phyloP scores from a whole-genome alignment of 2,797 vertebrate genomes.

The Myripristis jacobus region DNA sequence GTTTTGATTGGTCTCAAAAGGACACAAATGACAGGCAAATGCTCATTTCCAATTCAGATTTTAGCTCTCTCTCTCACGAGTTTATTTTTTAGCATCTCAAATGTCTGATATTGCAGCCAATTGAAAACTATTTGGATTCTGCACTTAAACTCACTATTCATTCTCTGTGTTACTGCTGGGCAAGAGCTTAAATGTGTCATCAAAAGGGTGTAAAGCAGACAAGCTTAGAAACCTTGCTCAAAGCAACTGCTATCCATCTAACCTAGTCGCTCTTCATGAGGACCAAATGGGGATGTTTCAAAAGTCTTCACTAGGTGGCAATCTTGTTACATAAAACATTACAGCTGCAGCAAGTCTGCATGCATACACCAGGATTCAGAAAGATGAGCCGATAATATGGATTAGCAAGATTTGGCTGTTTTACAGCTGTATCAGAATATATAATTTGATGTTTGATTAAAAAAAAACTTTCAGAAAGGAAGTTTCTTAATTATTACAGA shows the following conservation, averaged over 20 bases:
- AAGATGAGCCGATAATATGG: constrained; percentile 70
- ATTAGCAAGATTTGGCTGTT: constrained; percentile 66
- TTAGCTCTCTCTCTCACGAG: background rate
- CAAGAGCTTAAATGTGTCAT: constrained; percentile 44
- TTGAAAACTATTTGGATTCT: constrained; percentile 20
- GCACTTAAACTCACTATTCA: constrained; percentile 23
- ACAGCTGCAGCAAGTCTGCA: constrained; percentile 46
- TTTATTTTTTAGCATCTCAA: constrained; percentile 7
- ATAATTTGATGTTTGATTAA: constrained; percentile 47
- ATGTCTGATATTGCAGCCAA: constrained; percentile 24
- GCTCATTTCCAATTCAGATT: constrained; percentile 10
- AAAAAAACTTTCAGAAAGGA: constrained; percentile 10
- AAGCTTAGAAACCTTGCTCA: constrained; percentile 56
- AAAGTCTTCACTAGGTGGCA: constrained; percentile 86
- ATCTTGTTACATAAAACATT: constrained; percentile 80
- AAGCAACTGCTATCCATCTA: constrained; percentile 56
- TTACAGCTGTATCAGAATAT: constrained; percentile 62
- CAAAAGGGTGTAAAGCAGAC: constrained; percentile 37
- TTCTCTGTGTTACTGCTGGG: constrained; percentile 15
- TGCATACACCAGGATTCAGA: constrained; percentile 55
- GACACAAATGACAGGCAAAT: constrained; percentile 2
- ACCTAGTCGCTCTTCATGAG: constrained; percentile 47
- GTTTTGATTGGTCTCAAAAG: constrained; percentile 36
- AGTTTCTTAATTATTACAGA: constrained; percentile 18
- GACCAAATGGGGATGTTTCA: constrained; percentile 32